phyloP scores from a whole-genome alignment of 2,113 vertebrate genomes.

The Pavo muticus region DNA sequence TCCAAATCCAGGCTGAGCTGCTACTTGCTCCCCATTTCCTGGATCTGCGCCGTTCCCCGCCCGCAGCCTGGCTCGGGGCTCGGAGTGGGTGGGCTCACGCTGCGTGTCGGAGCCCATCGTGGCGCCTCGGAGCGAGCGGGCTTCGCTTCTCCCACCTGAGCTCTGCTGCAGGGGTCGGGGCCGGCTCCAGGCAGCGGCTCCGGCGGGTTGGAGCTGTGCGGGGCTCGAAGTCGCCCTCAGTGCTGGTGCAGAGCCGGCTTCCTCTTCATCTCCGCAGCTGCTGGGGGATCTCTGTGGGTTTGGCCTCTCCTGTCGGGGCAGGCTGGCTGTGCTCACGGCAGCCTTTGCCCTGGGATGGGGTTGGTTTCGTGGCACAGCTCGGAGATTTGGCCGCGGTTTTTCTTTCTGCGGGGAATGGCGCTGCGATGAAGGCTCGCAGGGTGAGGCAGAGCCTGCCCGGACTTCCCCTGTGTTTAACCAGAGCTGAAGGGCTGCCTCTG shows the following conservation, averaged over 20 bases:
- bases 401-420: neutral
- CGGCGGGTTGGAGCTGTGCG: neutral
- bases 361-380: neutral
- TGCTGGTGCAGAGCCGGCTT: neutral
- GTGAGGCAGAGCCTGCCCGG: neutral
- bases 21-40: slow-evolving; percentile 1
- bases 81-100: neutral
- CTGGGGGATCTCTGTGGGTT: neutral
- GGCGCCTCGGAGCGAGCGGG: neutral
- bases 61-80: neutral
- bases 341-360: neutral
- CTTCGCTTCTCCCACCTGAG: neutral
- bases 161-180: neutral
- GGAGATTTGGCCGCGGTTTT: neutral
- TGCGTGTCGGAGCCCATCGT: neutral
- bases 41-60: neutral
- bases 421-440: neutral
- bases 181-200: neutral
- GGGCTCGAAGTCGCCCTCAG: neutral
- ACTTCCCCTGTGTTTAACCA: accelerated
- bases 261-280: neutral
- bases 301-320: slow-evolving; percentile 27
- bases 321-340: neutral
- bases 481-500: neutral
- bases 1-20: slow-evolving; percentile 36